Percentiles rank a stretch among this genome's conserved stretches.
Evolutionary conservation across 1,140 invertebrate species (phyloP).

Genomic region (Zaprionus ornatus): DNA sequence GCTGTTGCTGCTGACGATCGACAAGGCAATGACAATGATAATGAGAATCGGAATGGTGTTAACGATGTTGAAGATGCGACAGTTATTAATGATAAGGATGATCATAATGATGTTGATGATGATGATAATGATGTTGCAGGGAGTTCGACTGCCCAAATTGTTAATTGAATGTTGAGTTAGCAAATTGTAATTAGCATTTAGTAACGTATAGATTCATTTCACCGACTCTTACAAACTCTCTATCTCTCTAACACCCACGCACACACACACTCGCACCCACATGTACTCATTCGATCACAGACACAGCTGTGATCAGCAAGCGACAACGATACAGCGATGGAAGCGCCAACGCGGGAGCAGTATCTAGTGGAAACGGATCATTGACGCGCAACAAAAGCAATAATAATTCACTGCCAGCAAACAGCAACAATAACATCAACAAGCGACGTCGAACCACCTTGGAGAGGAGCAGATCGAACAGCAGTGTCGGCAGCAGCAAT

Average conservation of each 20-base stretch:
- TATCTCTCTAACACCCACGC: constrained; percentile 4
- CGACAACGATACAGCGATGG: constrained; percentile 68
- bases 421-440: constrained; percentile 41
- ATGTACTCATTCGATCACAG: constrained; percentile 23
- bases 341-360: constrained; percentile 25
- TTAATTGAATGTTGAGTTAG: constrained; percentile 62
- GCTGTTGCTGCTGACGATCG: constrained; percentile 50
- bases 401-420: constrained; percentile 73
- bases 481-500: constrained; percentile 22
- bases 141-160: constrained; percentile 42
- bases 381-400: constrained; percentile 71
- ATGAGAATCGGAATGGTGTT: constrained; percentile 30
- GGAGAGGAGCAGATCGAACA: constrained; percentile 54
- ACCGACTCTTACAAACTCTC: constrained; percentile 32
- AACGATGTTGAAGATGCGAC: constrained; percentile 46
- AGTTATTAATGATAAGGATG: constrained; percentile 26
- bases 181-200: constrained; percentile 50
- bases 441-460: constrained; percentile 57
- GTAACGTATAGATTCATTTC: constrained; percentile 16
- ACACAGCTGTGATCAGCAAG: constrained; percentile 54
- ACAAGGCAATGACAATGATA: constrained; percentile 31
- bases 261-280: constrained; percentile 12
- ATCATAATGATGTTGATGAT: constrained; percentile 23
- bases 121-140: constrained; percentile 23
- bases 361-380: constrained; percentile 34